Percentiles rank a stretch among this genome's conserved stretches.
Evolutionary conservation across 2,797 vertebrate species (phyloP).

Genomic region (Tokudaia muenninki): DNA sequence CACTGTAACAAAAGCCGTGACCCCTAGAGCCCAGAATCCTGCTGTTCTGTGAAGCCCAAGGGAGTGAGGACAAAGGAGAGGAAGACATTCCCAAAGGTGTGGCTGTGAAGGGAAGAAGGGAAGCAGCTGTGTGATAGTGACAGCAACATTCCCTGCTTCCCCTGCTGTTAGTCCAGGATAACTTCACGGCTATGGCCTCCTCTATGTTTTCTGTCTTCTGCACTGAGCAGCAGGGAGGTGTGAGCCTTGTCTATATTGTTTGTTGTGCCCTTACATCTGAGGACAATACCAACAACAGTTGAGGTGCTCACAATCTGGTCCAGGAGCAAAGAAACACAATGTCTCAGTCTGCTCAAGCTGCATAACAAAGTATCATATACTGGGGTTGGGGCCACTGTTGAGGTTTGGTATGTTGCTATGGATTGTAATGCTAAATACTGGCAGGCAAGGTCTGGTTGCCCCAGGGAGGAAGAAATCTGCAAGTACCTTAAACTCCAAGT

Average conservation of each 20-base stretch:
- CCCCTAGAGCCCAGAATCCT: slow-evolving; percentile 63
- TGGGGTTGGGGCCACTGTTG: background rate
- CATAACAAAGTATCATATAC: background rate
- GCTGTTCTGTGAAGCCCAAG: background rate
- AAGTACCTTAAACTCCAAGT: background rate
- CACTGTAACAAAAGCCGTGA: slow-evolving; percentile 74
- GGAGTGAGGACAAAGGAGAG: background rate
- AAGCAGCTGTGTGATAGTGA: background rate
- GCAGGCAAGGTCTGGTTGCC: background rate
- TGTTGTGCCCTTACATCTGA: background rate
- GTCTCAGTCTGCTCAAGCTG: background rate
- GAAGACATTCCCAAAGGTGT: background rate
- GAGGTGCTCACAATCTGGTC: background rate
- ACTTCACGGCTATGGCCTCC: background rate
- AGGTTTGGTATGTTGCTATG: background rate
- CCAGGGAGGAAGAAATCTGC: background rate
- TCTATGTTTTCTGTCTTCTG: background rate
- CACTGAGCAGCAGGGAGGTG: background rate
- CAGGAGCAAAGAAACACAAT: background rate
- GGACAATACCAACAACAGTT: background rate
- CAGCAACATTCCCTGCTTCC: background rate
- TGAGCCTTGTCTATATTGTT: background rate
- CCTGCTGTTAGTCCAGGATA: background rate
- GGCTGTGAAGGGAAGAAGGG: background rate
- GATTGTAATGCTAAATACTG: background rate